phyloP scores from a whole-genome alignment of 2,797 vertebrate genomes.

The Muscicapa striata region DNA sequence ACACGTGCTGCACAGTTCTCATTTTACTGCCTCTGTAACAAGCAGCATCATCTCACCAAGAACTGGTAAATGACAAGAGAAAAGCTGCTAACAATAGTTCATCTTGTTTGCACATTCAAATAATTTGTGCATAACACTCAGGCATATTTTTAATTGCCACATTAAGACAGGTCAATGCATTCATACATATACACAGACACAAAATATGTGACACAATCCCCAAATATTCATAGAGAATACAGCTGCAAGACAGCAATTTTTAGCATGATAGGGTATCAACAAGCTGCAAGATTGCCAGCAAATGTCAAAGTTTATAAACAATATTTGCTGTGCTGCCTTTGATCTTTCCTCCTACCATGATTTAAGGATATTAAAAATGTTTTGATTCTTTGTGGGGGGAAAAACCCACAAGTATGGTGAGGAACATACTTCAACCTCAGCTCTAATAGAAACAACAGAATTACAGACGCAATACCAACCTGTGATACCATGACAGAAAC shows the following conservation, averaged over 20 bases:
- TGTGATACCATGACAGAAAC: neutral
- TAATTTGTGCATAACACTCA: conserved; percentile 25
- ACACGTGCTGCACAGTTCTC: neutral
- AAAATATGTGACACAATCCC: neutral
- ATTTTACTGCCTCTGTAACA: neutral
- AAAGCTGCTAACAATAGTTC: conserved; percentile 21
- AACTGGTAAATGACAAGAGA: conserved; percentile 6
- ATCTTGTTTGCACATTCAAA: conserved; percentile 12
- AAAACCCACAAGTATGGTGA: neutral
- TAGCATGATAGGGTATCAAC: neutral
- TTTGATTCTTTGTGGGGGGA: neutral
- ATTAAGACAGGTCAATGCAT: neutral
- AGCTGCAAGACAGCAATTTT: neutral
- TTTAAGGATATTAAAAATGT: neutral
- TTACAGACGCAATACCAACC: neutral
- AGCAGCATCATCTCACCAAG: conserved; percentile 1
- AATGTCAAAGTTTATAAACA: conserved; percentile 5
- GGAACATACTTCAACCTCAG: neutral
- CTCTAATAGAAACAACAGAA: neutral
- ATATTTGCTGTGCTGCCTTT: neutral
- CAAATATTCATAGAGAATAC: neutral
- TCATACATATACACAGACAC: neutral
- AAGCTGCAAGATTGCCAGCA: neutral
- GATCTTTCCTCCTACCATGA: neutral
- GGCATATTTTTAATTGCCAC: conserved; percentile 36